A percentile compares a stretch with the other conserved stretches of the same genome.
Evolutionary conservation across 1,140 invertebrate genomes (phyloP).

Genomic region (Drosophila repletoides): DNA sequence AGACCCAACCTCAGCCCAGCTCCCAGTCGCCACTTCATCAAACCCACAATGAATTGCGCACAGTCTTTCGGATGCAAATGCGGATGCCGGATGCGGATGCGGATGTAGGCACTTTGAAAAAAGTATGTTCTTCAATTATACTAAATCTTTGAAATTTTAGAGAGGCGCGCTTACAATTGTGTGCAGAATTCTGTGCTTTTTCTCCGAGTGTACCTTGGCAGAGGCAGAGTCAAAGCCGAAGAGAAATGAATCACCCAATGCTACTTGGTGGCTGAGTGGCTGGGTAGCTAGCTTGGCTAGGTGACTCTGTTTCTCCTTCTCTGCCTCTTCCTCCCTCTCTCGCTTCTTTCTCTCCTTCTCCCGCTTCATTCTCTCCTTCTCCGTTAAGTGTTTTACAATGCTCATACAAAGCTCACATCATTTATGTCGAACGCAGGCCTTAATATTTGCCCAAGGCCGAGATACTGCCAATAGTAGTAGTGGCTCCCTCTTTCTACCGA

Average conservation of each 20-base stretch:
- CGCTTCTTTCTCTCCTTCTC: too few relatives aligned
- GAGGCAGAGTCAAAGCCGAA: too few relatives aligned
- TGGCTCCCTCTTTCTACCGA: too few relatives aligned
- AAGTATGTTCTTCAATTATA: too few relatives aligned
- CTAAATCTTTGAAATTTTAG: too few relatives aligned
- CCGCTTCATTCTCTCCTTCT: too few relatives aligned
- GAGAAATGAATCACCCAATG: conserved; percentile 1
- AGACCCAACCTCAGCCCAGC: background rate
- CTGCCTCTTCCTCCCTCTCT: conserved; percentile 18
- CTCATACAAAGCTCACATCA: conserved; percentile 73
- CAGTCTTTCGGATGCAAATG: conserved; percentile 30
- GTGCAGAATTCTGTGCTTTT: too few relatives aligned
- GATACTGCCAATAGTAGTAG: conserved; percentile 22
- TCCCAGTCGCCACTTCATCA: conserved; percentile 36
- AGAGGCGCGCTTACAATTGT: too few relatives aligned
- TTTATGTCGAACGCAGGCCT: conserved; percentile 73
- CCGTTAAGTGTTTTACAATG: conserved; percentile 80
- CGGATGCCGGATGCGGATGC: background rate
- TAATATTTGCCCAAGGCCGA: conserved; percentile 73
- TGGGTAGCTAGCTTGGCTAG: too few relatives aligned
- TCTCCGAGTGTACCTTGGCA: too few relatives aligned
- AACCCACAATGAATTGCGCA: conserved; percentile 43
- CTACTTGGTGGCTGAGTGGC: background rate
- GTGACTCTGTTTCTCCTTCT: background rate
- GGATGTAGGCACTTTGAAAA: too few relatives aligned